Evolutionary conservation across 2,888 invertebrate species (phyloP), one percentile per base, ranked within the genome.

Genomic region (Synergus laeviventris): DNA sequence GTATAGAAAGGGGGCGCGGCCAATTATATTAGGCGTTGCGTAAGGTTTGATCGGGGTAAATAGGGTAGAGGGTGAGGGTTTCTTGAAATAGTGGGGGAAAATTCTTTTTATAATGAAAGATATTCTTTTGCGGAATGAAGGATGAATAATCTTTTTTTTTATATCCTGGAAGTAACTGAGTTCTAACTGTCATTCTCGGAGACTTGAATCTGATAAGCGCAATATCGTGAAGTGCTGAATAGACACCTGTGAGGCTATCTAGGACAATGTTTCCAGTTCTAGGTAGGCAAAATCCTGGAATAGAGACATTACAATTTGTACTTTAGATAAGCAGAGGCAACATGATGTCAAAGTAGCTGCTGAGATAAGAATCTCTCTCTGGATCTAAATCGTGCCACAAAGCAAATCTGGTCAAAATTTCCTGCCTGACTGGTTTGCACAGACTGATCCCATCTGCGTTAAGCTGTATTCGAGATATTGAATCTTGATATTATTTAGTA

Each of bases 201-300:
- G 31, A 36, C 54, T 70, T 54, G 5, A 70, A 70, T 70, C 70
- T 49, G 70, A 70, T 70, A 70, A 70, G 45, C 31, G 49, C 49
- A 70, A 31, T 31, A 49, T 54, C 16, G 11, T n/a, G 11, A 31
- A 49, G 70, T 49, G 70, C 49, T 70, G 70, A 49, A 70, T 49
- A 70, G 70, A 49, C 70, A 70, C 70, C 70, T 66, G 45, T 66
- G 66, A 66, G 24, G 45, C 66, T 70, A 70, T 70, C 49, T 54
- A 36, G 49, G 70, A 49, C 54, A 70, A 70, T 70, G 70, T 49
- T 70, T 49, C 49, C 70, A 49, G 70, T 70, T 70, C 31, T 49
- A 16, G 18, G 49, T 49, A 54, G 24, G 11, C 45, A n/a, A 64
- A 70, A 12, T 36, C 70, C 49, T 49, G 49, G 49, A 70, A 70